These are phyloP conservation scores for Megamerina dolium DNA, from an alignment of 2,888 invertebrate species.

Conservation along the genomic window DNA sequence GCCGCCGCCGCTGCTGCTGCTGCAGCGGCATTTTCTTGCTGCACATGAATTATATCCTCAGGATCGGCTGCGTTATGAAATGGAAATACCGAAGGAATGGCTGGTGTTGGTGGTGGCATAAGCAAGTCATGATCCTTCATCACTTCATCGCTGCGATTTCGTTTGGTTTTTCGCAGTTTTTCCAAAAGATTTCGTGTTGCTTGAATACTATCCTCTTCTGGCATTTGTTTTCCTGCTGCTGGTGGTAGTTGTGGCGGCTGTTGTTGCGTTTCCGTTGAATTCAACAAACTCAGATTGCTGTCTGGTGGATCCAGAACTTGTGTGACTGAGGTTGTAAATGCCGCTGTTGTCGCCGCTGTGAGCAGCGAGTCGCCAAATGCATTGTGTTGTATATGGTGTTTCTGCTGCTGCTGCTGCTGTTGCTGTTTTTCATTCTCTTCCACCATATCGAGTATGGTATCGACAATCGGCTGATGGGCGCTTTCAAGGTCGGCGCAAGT, in stretches of 20 bases:
- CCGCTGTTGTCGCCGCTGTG: slow-evolving; percentile 17
- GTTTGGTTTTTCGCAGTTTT: slow-evolving; percentile 61
- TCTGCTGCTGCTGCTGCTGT: slow-evolving; percentile 21
- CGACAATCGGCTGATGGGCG: slow-evolving; percentile 38
- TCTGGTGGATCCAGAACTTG: slow-evolving; percentile 36
- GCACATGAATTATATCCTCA: slow-evolving; percentile 43
- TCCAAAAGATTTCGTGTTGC: slow-evolving; percentile 81
- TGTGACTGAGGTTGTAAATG: slow-evolving; percentile 24
- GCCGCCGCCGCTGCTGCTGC: slow-evolving; percentile 25
- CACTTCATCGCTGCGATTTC: slow-evolving; percentile 34
- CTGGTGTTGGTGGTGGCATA: slow-evolving; percentile 42
- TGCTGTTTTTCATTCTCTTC: slow-evolving; percentile 34
- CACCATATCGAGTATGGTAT: slow-evolving; percentile 39
- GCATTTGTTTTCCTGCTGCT: slow-evolving; percentile 26
- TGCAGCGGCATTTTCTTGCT: slow-evolving; percentile 37
- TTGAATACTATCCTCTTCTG: slow-evolving; percentile 66
- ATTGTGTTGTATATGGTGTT: no score
- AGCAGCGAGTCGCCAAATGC: slow-evolving; percentile 15
- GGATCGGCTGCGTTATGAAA: slow-evolving; percentile 45
- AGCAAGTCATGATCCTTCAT: slow-evolving; percentile 37
- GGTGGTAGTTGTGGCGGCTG: no score
- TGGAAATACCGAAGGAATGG: slow-evolving; percentile 45
- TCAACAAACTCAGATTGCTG: slow-evolving; percentile 25
- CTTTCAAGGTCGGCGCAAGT: slow-evolving; percentile 13
- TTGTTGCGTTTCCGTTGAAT: slow-evolving; percentile 18